These are phyloP conservation scores for Acanthoscelides obtectus DNA, from an alignment of 2,888 invertebrate genomes.

Conservation along the genomic window DNA sequence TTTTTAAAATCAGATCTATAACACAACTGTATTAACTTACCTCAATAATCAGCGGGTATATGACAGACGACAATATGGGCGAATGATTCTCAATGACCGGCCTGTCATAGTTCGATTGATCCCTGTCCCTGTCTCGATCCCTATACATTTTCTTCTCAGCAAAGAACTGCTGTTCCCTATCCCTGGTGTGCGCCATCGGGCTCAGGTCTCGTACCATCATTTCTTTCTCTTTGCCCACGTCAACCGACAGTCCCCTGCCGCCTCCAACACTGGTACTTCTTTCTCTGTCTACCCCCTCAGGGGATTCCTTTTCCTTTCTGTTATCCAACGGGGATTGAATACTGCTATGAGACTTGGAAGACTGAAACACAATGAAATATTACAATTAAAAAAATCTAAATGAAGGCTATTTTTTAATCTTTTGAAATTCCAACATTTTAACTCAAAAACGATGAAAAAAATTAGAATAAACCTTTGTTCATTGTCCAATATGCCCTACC, in stretches of 20 bases:
- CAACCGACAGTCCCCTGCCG: not conserved
- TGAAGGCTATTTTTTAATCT: too few species aligned
- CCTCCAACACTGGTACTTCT: not conserved
- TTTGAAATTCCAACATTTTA: too few species aligned
- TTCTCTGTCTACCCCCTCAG: constrained; percentile 14
- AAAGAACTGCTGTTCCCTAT: constrained; percentile 10
- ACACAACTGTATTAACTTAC: constrained; percentile 42
- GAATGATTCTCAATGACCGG: constrained; percentile 29
- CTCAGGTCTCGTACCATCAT: constrained; percentile 1
- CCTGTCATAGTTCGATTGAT: not conserved
- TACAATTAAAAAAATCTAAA: not conserved
- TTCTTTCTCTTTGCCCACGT: not conserved
- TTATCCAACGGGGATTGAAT: constrained; percentile 44
- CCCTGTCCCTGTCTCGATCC: constrained; percentile 9
- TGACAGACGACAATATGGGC: constrained; percentile 51
- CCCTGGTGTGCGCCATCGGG: constrained; percentile 6
- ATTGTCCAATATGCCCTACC: too few species aligned
- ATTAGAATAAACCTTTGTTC: too few species aligned
- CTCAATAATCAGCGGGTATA: constrained; percentile 54
- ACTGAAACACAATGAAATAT: constrained; percentile 15
- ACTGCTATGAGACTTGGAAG: constrained; percentile 35
- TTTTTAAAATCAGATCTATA: too few species aligned
- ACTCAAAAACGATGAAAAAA: too few species aligned
- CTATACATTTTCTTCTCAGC: not conserved
- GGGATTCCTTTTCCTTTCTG: constrained; percentile 46